Percentiles rank a stretch among this genome's conserved stretches.
Conservation (phyloP, 1,140 invertebrate genomes). For the Andrena cerasifolii region DNA sequence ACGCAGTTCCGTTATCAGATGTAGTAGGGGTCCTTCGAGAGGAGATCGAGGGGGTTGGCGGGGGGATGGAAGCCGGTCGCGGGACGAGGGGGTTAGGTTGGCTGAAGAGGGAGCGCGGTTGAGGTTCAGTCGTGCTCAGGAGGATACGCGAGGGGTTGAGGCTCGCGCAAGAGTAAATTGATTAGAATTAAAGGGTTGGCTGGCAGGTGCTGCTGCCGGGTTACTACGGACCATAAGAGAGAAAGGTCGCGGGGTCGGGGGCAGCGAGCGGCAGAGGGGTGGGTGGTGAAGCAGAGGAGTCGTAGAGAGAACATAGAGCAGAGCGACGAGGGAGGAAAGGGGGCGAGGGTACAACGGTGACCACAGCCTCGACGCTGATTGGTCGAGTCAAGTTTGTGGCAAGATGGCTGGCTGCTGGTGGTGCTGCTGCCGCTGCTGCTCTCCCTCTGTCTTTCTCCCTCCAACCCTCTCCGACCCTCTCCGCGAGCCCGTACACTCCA, state of each 20-base stretch:
- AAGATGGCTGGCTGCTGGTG: constrained; percentile 79
- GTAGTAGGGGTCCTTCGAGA: constrained; percentile 58
- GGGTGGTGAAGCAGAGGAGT: constrained; percentile 46
- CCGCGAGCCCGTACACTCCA: constrained; percentile 39
- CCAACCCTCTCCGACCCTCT: constrained; percentile 61
- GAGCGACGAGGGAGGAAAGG: constrained; percentile 47
- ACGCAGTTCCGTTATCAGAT: constrained; percentile 63
- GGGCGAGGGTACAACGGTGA: constrained; percentile 78
- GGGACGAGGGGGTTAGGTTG: neutral
- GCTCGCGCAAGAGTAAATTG: constrained; percentile 79
- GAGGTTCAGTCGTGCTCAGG: constrained; percentile 64
- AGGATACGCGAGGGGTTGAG: constrained; percentile 64
- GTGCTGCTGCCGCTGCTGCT: constrained; percentile 48
- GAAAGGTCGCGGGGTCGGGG: constrained; percentile 44
- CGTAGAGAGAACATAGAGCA: constrained; percentile 45
- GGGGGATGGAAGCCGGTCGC: constrained; percentile 20
- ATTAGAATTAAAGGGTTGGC: constrained; percentile 83
- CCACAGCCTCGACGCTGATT: constrained; percentile 82
- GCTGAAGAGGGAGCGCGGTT: constrained; percentile 35
- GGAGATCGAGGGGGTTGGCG: constrained; percentile 28
- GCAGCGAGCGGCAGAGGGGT: constrained; percentile 42
- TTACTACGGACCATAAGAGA: constrained; percentile 56
- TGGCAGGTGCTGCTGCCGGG: constrained; percentile 66
- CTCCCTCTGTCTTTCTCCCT: constrained; percentile 62
- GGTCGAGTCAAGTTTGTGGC: constrained; percentile 83